Percentiles rank a stretch among this genome's conserved stretches.
Conservation (phyloP, 2,888 invertebrate genomes). For the Eupithecia pulchellata region DNA sequence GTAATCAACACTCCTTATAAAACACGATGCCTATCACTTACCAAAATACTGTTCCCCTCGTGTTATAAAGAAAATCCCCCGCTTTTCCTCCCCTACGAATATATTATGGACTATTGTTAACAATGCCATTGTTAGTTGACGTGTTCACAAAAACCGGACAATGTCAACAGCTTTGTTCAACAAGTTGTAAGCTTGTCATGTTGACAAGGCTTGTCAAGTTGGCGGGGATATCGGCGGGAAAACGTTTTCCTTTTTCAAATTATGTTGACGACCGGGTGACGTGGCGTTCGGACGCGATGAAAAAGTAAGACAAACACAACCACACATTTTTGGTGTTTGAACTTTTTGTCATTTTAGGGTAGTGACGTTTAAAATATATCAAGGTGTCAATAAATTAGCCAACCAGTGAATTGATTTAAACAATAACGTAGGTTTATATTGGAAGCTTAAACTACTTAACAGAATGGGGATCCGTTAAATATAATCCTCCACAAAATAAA, state of each 20-base stretch:
- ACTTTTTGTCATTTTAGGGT: no score
- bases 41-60: conserved; percentile 15
- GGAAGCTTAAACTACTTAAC: no score
- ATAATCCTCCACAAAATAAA: no score
- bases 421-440: no score
- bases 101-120: conserved; percentile 50
- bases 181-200: conserved; percentile 66
- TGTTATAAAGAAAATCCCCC: conserved; percentile 38
- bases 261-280: not conserved
- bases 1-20: conserved; percentile 7
- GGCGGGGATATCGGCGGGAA: conserved; percentile 13
- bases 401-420: no score
- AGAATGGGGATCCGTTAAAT: no score
- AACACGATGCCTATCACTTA: conserved; percentile 17
- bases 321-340: not conserved
- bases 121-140: conserved; percentile 62
- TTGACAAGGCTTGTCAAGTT: conserved; percentile 54
- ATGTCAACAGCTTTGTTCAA: conserved; percentile 71
- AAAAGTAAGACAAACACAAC: not conserved
- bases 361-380: no score
- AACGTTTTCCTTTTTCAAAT: conserved; percentile 17
- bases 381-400: no score
- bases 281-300: not conserved
- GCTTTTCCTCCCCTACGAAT: conserved; percentile 47
- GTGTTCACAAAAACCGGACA: conserved; percentile 66